phyloP scores from a whole-genome alignment of 1,140 invertebrate species.

The Cotesia vestalis region DNA sequence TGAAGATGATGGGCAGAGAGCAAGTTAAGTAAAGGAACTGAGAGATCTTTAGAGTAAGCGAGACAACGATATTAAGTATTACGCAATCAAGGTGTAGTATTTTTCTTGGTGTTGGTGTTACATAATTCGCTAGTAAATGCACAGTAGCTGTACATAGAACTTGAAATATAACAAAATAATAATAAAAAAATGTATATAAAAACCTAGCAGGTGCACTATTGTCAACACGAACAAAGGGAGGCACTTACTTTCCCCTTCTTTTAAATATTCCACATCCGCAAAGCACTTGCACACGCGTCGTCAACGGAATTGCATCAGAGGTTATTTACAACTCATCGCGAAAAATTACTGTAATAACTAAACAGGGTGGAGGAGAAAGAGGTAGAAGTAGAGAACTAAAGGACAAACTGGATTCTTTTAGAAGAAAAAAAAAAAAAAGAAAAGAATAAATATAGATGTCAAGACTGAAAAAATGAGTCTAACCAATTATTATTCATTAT shows the following conservation, averaged over 20 bases:
- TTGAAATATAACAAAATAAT: slow-evolving; percentile 5
- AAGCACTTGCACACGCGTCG: slow-evolving; percentile 19
- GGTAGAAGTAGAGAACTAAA: not conserved
- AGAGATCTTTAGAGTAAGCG: too few species aligned
- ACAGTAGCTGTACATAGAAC: not conserved
- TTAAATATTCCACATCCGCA: slow-evolving; percentile 9
- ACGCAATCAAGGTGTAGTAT: slow-evolving; percentile 30
- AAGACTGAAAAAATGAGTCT: slow-evolving; percentile 13
- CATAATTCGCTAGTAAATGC: slow-evolving; percentile 21
- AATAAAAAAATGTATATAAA: slow-evolving; percentile 19
- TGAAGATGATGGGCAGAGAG: not conserved
- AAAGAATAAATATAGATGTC: not conserved
- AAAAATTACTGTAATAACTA: slow-evolving; percentile 32
- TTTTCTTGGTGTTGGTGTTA: slow-evolving; percentile 30
- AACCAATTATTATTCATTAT: slow-evolving; percentile 14
- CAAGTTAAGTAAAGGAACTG: not conserved
- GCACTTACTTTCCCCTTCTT: slow-evolving; percentile 3
- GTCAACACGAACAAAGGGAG: slow-evolving; percentile 34
- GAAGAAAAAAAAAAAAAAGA: slow-evolving; percentile 4
- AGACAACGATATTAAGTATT: not conserved
- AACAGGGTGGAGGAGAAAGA: not conserved
- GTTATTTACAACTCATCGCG: slow-evolving; percentile 34
- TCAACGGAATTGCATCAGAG: slow-evolving; percentile 30
- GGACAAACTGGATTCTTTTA: slow-evolving; percentile 9
- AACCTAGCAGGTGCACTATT: slow-evolving; percentile 30